Base-by-base conservation (phyloP, 2,113 vertebrate species). In the Archilochus colubris region DNA sequence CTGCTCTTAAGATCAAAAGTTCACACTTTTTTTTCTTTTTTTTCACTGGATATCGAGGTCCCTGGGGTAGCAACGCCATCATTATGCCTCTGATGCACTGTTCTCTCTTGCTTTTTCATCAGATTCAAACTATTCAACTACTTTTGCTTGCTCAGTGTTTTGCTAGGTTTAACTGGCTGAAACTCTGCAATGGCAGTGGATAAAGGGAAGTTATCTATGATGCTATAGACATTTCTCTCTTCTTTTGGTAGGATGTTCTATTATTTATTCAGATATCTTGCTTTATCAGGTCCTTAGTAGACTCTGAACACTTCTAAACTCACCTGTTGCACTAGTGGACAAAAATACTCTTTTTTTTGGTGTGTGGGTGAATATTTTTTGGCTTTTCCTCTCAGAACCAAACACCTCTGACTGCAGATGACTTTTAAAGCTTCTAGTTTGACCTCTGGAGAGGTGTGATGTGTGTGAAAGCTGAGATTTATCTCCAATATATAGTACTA, bases 401-500 rank as follows among this genome's bases (percentile, higher is more conserved):
- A 55, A 9, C 19, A 4, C 6, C 9, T 30, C 28, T 55, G 31
- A 28, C 28, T 50, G 43, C 36, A 28, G n/a, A 2, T 53, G 54
- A 33, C 12, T 30, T 53, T 8, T n/a, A 33, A 57, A 20, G 22
- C 8, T 48, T 89, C 19, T 50, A 5, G 7, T 55, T 8, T 38
- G 48, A 21, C 66, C 33, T 36, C 5, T 51, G 66, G 50, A 30
- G 44, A 24, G 18, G 8, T 63, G 18, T 24, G 40, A 18, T 14
- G 19, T 23, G n/a, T 82, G 75, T 64, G 48, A 59, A 68, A 82
- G 63, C 31, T 72, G 54, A 66, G 46, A 7, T 86, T 33, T 57
- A 20, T 53, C 11, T 28, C 23, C 7, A 25, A 1, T 12, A 0
- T 38, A 3, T 10, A 5, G 55, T 3, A 8, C 10, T n/a, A n/a